These are phyloP conservation scores for Cichlasoma orientale DNA, from an alignment of 2,797 vertebrate species.

Conservation along the genomic window DNA sequence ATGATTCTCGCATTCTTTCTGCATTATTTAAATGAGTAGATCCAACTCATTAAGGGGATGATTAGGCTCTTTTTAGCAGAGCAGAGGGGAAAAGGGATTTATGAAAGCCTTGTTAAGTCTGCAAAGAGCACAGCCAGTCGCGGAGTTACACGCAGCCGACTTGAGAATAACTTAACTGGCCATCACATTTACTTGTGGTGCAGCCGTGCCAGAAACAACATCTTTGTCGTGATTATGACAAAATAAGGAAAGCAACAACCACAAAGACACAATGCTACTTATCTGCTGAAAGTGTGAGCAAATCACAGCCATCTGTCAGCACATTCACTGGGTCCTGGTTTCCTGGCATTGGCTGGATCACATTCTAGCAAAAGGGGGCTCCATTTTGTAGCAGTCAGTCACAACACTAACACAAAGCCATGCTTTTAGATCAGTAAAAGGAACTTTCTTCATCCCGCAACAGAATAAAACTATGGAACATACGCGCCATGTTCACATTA, in stretches of 20 bases:
- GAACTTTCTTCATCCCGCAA: slow-evolving; percentile 41
- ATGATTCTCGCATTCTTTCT: slow-evolving; percentile 50
- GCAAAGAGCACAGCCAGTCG: slow-evolving; percentile 23
- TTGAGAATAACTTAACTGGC: slow-evolving; percentile 18
- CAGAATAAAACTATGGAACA: not conserved
- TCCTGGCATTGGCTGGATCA: slow-evolving; percentile 45
- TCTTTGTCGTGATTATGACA: slow-evolving; percentile 26
- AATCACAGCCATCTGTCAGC: slow-evolving; percentile 49
- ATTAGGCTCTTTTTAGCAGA: slow-evolving; percentile 59
- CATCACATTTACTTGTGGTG: not conserved
- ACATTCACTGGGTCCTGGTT: slow-evolving; percentile 45
- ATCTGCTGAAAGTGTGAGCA: slow-evolving; percentile 29
- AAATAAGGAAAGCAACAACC: slow-evolving; percentile 20
- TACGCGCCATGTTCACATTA: not conserved
- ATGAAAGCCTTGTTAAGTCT: slow-evolving; percentile 50
- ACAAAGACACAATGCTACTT: slow-evolving; percentile 19
- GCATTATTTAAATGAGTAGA: slow-evolving; percentile 53
- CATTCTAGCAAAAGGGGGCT: slow-evolving; percentile 36
- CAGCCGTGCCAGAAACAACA: slow-evolving; percentile 37
- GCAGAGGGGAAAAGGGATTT: slow-evolving; percentile 39
- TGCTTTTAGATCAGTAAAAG: slow-evolving; percentile 41
- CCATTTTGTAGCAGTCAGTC: slow-evolving; percentile 44
- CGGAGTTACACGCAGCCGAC: slow-evolving; percentile 30
- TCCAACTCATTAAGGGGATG: slow-evolving; percentile 68
- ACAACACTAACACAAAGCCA: slow-evolving; percentile 41